Conservation (phyloP, 2,888 invertebrate species). For the Escarpia spicata region DNA sequence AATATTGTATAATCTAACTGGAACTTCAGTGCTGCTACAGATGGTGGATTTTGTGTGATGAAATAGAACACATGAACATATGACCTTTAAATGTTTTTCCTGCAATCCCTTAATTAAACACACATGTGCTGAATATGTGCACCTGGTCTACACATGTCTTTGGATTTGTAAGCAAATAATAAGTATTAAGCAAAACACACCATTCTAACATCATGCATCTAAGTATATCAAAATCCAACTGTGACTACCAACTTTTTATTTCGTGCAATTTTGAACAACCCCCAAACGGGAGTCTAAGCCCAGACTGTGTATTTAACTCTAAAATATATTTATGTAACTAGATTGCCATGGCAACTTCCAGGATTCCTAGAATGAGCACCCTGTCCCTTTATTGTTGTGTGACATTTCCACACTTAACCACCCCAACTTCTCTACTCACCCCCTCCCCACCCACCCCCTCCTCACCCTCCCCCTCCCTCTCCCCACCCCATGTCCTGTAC, state of each 20-base stretch:
- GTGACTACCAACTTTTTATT: not conserved
- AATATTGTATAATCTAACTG: too few relatives aligned
- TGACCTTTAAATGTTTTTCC: not conserved
- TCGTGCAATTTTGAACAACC: not conserved
- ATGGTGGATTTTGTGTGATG: too few relatives aligned
- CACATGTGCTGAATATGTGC: not conserved
- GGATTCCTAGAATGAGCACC: not conserved
- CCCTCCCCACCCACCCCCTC: not conserved
- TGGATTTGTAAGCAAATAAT: not conserved
- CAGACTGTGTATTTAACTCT: not conserved
- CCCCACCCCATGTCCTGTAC: not conserved
- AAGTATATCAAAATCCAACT: not conserved
- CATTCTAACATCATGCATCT: not conserved
- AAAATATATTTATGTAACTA: not conserved
- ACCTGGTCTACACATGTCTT: not conserved
- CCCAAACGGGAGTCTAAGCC: not conserved
- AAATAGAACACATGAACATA: too few relatives aligned
- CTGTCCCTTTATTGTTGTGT: not conserved
- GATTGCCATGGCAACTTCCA: not conserved
- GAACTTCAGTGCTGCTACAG: too few relatives aligned
- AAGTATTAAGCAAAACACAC: not conserved
- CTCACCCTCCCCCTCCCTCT: not conserved
- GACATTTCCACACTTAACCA: not conserved
- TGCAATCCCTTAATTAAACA: not conserved
- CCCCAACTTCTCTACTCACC: not conserved